Percentiles rank a stretch among this genome's conserved stretches.
Evolutionary conservation across 2,113 vertebrate species (phyloP).

Genomic region (Tupaia chinensis): DNA sequence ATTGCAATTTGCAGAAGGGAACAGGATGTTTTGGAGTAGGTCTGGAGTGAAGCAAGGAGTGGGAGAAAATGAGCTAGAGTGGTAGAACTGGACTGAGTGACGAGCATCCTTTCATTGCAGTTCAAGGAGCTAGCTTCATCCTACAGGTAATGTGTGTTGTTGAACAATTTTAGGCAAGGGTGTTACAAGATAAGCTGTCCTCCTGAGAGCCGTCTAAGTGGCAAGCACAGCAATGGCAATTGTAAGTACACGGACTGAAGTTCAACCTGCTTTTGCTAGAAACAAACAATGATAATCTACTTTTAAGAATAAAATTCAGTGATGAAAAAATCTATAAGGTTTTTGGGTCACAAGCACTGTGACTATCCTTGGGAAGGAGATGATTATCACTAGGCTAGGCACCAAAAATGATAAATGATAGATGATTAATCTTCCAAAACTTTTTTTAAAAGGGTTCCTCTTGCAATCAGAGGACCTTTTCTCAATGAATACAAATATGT

Average conservation of each 20-base stretch:
- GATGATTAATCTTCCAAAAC: neutral
- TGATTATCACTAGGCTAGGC: neutral
- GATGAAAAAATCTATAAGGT: neutral
- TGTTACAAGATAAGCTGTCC: neutral
- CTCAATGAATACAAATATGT: neutral
- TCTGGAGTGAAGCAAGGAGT: neutral
- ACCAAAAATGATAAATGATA: neutral
- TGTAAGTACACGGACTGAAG: neutral
- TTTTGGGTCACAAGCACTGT: neutral
- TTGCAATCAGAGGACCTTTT: neutral
- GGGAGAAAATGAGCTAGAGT: neutral
- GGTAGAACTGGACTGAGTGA: neutral
- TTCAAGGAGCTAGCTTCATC: neutral
- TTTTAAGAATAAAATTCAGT: neutral
- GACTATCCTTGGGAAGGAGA: neutral
- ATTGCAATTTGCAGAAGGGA: neutral
- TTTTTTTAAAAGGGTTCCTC: neutral
- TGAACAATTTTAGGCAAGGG: neutral
- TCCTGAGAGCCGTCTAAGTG: neutral
- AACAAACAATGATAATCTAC: neutral
- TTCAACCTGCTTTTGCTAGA: neutral
- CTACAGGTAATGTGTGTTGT: neutral
- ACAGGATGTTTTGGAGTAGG: no score
- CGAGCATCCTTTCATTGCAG: neutral
- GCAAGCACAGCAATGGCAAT: no score